phyloP scores from a whole-genome alignment of 2,113 vertebrate species.

The Trachemys scripta region DNA sequence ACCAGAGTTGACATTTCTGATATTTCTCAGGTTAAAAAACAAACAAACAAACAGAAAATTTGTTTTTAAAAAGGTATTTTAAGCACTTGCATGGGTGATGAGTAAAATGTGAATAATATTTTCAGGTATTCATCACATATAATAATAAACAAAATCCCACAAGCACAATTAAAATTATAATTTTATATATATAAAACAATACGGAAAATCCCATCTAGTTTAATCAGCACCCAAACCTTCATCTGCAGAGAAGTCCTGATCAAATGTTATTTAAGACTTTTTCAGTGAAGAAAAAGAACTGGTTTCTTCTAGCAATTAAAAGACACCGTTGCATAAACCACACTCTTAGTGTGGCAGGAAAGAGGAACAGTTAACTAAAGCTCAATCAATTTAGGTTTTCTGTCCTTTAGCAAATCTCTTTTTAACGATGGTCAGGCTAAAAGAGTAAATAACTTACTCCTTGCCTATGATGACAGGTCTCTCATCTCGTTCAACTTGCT shows the following conservation, averaged over 20 bases:
- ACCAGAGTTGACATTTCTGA: not conserved
- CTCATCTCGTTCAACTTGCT: not conserved
- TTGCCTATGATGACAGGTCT: not conserved
- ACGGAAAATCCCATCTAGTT: not conserved
- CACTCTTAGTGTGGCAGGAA: not conserved
- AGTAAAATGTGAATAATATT: not conserved
- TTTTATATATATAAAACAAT: not conserved
- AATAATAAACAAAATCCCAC: not conserved
- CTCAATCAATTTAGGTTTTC: not conserved
- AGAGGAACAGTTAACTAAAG: not conserved
- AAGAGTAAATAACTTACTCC: not conserved
- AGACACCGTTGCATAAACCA: not conserved
- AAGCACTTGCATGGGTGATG: fast-evolving
- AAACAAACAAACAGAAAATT: not conserved
- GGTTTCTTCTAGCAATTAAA: not conserved
- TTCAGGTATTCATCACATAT: not conserved
- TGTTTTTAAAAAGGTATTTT: not conserved
- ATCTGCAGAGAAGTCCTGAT: not conserved
- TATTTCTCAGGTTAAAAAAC: not conserved
- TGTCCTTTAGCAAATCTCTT: not conserved
- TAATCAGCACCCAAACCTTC: not conserved
- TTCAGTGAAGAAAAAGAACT: not conserved
- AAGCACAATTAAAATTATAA: not conserved
- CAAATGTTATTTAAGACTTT: not conserved
- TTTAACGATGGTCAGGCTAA: not conserved